These are phyloP conservation scores for Aphidoletes aphidimyza DNA, from an alignment of 2,888 invertebrate genomes.

Conservation along the genomic window DNA sequence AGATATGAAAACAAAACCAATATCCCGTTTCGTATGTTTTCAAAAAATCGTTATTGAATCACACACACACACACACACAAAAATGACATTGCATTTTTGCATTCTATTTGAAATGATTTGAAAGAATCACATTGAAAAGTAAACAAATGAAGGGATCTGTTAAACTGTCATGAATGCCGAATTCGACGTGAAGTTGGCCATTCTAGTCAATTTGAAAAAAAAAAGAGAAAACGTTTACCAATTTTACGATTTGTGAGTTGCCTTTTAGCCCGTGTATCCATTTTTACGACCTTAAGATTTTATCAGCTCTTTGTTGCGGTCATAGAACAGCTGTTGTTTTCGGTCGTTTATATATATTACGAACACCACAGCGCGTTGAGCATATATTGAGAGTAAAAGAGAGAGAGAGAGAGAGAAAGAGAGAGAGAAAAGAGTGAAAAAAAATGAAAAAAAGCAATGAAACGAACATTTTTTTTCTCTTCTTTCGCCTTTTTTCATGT, in stretches of 20 bases:
- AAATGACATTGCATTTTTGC: too few species aligned
- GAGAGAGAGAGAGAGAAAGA: neutral
- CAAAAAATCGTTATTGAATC: too few species aligned
- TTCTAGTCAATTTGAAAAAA: too few species aligned
- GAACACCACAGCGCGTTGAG: slow-evolving; percentile 25
- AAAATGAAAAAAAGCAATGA: slow-evolving; percentile 6
- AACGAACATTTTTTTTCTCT: neutral
- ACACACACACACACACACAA: too few species aligned
- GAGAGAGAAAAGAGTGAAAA: neutral
- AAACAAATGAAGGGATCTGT: too few species aligned
- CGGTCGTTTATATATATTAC: slow-evolving; percentile 39
- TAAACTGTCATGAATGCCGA: too few species aligned
- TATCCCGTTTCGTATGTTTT: too few species aligned
- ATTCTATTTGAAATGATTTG: too few species aligned
- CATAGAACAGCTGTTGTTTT: slow-evolving; percentile 54
- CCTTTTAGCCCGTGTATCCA: slow-evolving; percentile 50
- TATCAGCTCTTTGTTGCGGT: slow-evolving; percentile 54
- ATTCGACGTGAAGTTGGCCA: too few species aligned
- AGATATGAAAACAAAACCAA: too few species aligned
- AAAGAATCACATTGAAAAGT: too few species aligned
- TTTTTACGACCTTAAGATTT: slow-evolving; percentile 53
- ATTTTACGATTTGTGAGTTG: slow-evolving; percentile 45
- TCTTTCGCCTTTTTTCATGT: neutral
- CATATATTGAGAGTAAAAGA: neutral
- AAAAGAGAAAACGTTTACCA: slow-evolving; percentile 35